These are phyloP conservation scores for Tinea trinotella DNA, from an alignment of 2,888 invertebrate species.

Conservation along the genomic window DNA sequence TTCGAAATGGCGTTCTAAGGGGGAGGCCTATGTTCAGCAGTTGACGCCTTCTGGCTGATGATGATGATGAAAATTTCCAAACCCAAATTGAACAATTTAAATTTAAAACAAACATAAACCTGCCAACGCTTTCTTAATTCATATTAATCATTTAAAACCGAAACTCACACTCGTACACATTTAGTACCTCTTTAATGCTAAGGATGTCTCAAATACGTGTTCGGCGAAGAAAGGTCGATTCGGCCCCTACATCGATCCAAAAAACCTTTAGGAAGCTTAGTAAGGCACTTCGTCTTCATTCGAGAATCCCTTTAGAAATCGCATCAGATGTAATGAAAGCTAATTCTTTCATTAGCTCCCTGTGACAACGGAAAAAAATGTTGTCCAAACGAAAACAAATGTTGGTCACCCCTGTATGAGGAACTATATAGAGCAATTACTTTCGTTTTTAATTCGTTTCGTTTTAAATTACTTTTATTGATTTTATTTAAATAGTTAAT, in stretches of 20 bases:
- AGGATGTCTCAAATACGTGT: constrained; percentile 8
- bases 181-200: neutral
- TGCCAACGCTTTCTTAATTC: neutral
- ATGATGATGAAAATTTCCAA: no score
- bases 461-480: neutral
- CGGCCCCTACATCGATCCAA: neutral
- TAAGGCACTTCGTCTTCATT: constrained; percentile 64
- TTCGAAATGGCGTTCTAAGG: no score
- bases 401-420: constrained; percentile 22
- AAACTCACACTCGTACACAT: neutral
- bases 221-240: constrained; percentile 9
- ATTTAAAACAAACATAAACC: neutral
- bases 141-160: neutral
- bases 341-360: constrained; percentile 70
- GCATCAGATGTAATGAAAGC: constrained; percentile 70
- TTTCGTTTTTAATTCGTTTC: neutral
- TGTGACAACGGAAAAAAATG: constrained; percentile 66
- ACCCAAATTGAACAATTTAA: no score
- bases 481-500: neutral
- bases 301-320: constrained; percentile 68
- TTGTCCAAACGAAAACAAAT: constrained; percentile 56
- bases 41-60: no score
- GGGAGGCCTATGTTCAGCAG: no score
- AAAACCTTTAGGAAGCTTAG: constrained; percentile 38
- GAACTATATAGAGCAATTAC: constrained; percentile 15